Evolutionary conservation across 2,797 vertebrate species (phyloP).

Genomic region (Rhyacichthys aspro): DNA sequence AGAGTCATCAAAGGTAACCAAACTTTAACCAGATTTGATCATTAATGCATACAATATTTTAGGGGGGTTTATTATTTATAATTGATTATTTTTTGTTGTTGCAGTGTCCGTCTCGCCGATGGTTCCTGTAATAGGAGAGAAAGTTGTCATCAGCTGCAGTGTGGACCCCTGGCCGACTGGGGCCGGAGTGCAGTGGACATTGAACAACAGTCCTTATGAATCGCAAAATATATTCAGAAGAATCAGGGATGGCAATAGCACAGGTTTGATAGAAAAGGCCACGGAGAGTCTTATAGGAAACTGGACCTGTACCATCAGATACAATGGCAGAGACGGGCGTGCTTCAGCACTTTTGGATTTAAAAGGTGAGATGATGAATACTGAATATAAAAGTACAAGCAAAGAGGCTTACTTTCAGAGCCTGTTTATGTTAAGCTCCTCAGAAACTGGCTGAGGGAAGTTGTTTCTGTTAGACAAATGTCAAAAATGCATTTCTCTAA

Average conservation of each 20-base stretch:
- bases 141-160: conserved; percentile 44
- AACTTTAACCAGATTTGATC: not conserved
- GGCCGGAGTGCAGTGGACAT: conserved; percentile 44
- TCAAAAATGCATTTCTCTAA: too few relatives aligned
- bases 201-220: conserved; percentile 41
- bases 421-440: not conserved
- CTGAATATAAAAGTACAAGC: not conserved
- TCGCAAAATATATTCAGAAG: accelerated
- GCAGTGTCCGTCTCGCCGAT: conserved; percentile 63
- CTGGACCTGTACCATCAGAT: conserved; percentile 71
- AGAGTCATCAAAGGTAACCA: conserved; percentile 73
- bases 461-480: not conserved
- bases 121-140: conserved; percentile 36
- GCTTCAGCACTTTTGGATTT: conserved; percentile 60
- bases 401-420: too few relatives aligned
- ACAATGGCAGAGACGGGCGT: not conserved
- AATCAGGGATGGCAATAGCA: accelerated
- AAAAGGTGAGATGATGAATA: conserved; percentile 62
- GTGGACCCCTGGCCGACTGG: conserved; percentile 42
- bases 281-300: conserved; percentile 45
- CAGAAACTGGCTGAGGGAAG: not conserved
- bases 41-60: not conserved
- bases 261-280: conserved; percentile 9
- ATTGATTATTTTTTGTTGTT: not conserved
- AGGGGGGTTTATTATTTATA: too few relatives aligned